These are phyloP conservation scores for Daphoenositta chrysoptera DNA, from an alignment of 2,113 vertebrate genomes.

Conservation along the genomic window DNA sequence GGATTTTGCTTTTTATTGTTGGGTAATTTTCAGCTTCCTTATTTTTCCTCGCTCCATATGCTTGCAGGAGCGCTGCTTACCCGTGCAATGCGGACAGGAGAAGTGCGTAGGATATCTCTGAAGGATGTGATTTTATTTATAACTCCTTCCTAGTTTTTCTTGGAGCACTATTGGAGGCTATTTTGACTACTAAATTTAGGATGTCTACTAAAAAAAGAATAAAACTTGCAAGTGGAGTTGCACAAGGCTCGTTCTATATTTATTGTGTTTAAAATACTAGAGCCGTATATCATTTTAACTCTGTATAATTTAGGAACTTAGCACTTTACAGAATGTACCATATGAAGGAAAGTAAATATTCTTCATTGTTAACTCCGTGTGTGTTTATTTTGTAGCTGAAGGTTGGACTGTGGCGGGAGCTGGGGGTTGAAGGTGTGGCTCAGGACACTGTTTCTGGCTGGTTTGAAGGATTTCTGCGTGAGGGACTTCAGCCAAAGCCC, in stretches of 20 bases:
- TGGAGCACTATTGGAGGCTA: not conserved
- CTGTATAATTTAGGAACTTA: not conserved
- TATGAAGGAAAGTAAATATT: slow-evolving; percentile 16
- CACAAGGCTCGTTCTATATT: slow-evolving; percentile 24
- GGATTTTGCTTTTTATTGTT: not conserved
- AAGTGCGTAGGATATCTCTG: not conserved
- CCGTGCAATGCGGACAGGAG: not conserved
- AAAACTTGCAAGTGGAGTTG: not conserved
- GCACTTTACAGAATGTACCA: slow-evolving; percentile 39
- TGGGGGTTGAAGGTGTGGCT: not conserved
- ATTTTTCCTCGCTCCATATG: not conserved
- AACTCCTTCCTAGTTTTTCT: slow-evolving; percentile 6
- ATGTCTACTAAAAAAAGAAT: not conserved
- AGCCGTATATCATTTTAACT: not conserved
- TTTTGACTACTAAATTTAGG: slow-evolving; percentile 16
- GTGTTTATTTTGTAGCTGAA: not conserved
- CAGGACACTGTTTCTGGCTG: not conserved
- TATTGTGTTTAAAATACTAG: slow-evolving; percentile 19
- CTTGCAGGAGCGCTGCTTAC: not conserved
- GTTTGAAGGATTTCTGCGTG: not conserved
- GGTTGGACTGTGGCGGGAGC: not conserved
- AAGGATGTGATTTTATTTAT: slow-evolving; percentile 48
- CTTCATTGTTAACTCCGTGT: not conserved
- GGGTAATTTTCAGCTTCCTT: slow-evolving; percentile 32
- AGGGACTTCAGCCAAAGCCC: not conserved